Conservation (phyloP, 2,113 vertebrate species). For the Coptodon rendalli region DNA sequence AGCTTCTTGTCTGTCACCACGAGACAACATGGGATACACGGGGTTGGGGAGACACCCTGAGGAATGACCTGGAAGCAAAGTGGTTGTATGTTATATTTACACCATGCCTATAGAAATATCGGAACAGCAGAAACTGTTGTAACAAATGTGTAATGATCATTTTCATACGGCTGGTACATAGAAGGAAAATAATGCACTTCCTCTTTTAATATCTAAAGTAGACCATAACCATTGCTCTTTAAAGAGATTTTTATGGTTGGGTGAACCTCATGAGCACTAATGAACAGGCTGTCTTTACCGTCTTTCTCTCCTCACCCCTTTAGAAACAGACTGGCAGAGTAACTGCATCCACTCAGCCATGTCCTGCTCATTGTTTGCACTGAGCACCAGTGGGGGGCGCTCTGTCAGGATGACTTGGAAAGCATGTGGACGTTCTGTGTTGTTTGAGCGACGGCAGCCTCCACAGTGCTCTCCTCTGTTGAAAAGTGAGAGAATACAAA, state of each 20-base stretch:
- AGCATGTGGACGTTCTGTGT: constrained; percentile 86
- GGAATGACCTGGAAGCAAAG: constrained; percentile 80
- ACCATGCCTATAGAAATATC: neutral
- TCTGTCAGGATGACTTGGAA: constrained; percentile 93
- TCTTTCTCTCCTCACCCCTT: constrained; percentile 78
- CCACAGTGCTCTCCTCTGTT: constrained; percentile 91
- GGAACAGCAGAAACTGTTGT: neutral
- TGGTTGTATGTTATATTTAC: neutral
- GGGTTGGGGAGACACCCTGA: constrained; percentile 80
- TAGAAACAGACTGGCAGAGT: constrained; percentile 95
- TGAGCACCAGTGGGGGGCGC: constrained; percentile 88
- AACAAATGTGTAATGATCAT: neutral
- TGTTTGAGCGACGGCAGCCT: constrained; percentile 88
- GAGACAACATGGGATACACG: constrained; percentile 91
- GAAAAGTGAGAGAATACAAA: neutral
- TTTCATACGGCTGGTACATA: neutral
- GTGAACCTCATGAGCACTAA: neutral
- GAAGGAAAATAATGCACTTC: neutral
- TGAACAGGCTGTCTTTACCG: neutral
- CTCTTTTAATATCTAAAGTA: neutral
- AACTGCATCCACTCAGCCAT: constrained; percentile 97
- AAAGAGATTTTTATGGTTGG: neutral
- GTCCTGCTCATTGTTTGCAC: constrained; percentile 84
- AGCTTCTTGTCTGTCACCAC: constrained; percentile 81
- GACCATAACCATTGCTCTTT: neutral